phyloP scores from a whole-genome alignment of 1,140 invertebrate genomes.

The Ctenoplectra terminalis region DNA sequence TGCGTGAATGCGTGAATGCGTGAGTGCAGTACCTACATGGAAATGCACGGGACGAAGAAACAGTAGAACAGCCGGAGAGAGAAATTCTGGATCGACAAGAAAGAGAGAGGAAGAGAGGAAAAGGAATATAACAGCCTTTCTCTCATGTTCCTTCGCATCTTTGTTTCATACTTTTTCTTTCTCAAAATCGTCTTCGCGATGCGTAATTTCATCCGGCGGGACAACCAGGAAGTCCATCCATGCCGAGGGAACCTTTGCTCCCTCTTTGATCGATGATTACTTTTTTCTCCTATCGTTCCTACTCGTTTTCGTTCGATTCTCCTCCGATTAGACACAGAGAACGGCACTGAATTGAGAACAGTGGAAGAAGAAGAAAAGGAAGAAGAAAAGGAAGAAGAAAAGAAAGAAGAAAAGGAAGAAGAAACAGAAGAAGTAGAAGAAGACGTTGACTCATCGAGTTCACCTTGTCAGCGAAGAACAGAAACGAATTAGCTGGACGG shows the following conservation, averaged over 20 bases:
- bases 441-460: constrained; percentile 62
- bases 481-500: constrained; percentile 58
- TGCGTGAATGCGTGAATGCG: no score
- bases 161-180: constrained; percentile 44
- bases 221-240: constrained; percentile 66
- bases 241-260: constrained; percentile 58
- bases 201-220: constrained; percentile 72
- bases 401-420: no score
- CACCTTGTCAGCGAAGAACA: constrained; percentile 52
- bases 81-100: constrained; percentile 44
- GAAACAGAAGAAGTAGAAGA: constrained; percentile 33
- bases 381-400: background rate
- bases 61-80: background rate
- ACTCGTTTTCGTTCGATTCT: background rate
- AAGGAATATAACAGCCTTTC: constrained; percentile 63
- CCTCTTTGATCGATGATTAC: constrained; percentile 36
- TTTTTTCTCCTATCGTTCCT: no score
- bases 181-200: constrained; percentile 44
- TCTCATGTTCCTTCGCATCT: constrained; percentile 47
- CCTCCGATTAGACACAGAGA: constrained; percentile 44
- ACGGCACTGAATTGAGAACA: no score
- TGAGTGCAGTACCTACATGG: background rate
- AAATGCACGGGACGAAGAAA: background rate
- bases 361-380: background rate
- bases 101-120: background rate